These are phyloP conservation scores for Numenius phaeopus DNA, from an alignment of 2,797 vertebrate species.

Conservation along the genomic window DNA sequence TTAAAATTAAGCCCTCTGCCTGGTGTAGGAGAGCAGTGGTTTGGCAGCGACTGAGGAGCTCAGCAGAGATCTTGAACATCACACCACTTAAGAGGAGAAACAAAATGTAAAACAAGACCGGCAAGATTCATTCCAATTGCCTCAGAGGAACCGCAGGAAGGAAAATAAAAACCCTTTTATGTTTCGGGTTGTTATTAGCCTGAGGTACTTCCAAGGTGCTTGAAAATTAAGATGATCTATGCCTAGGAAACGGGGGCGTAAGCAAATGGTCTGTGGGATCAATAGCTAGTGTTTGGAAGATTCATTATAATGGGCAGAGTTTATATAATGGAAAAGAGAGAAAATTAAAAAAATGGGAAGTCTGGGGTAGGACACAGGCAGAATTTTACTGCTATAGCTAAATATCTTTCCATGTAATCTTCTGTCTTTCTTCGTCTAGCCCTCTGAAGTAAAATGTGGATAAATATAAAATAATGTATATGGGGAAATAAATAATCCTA, in stretches of 20 bases:
- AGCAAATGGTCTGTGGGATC: neutral
- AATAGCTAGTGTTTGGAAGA: neutral
- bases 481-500: slow-evolving; percentile 34
- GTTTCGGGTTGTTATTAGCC: neutral
- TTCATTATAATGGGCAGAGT: neutral
- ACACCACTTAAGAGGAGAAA: neutral
- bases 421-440: neutral
- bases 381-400: neutral
- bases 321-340: neutral
- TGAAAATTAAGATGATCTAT: neutral
- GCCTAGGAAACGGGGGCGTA: neutral
- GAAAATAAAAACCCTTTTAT: neutral
- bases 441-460: neutral
- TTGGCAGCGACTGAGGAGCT: neutral
- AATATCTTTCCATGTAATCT: neutral
- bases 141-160: neutral
- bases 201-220: neutral
- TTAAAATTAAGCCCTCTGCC: neutral
- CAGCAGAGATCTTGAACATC: neutral
- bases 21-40: neutral
- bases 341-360: neutral
- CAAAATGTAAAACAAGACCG: neutral
- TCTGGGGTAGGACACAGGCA: neutral
- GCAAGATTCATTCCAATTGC: neutral
- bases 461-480: slow-evolving; percentile 15